Evolutionary conservation across 2,113 vertebrate species (phyloP).

Genomic region (Archocentrus centrarchus): DNA sequence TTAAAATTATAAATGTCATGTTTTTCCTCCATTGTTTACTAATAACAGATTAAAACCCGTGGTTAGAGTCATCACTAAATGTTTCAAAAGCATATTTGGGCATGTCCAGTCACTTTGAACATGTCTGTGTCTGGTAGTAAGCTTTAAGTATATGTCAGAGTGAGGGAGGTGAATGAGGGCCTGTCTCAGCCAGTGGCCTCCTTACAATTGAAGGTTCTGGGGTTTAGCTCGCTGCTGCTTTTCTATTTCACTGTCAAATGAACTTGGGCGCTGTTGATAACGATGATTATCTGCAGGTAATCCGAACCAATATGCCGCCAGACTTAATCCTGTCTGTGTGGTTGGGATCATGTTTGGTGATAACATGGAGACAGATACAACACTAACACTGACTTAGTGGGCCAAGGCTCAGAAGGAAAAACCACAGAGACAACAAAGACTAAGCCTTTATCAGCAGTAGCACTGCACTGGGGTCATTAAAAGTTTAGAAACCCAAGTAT

Average conservation of each 20-base stretch:
- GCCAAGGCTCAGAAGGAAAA: slow-evolving; percentile 5
- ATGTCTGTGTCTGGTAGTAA: slow-evolving; percentile 39
- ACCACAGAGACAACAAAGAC: neutral
- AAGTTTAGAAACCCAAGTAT: neutral
- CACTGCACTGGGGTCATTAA: neutral
- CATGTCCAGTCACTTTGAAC: slow-evolving; percentile 59
- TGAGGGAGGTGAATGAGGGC: neutral
- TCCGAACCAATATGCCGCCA: slow-evolving; percentile 59
- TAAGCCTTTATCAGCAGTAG: neutral
- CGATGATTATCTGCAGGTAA: slow-evolving; percentile 55
- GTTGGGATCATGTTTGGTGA: slow-evolving; percentile 35
- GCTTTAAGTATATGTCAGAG: slow-evolving; percentile 53
- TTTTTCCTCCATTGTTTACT: slow-evolving; percentile 48
- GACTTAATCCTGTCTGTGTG: slow-evolving; percentile 60
- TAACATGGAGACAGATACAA: slow-evolving; percentile 40
- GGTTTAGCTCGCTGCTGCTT: slow-evolving; percentile 18
- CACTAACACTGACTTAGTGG: slow-evolving; percentile 9
- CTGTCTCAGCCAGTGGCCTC: slow-evolving; percentile 25
- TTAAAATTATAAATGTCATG: slow-evolving; percentile 8
- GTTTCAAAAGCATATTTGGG: slow-evolving; percentile 61
- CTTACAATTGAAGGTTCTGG: slow-evolving; percentile 15
- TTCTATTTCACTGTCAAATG: slow-evolving; percentile 50
- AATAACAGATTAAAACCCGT: slow-evolving; percentile 50
- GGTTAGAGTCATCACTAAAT: slow-evolving; percentile 39
- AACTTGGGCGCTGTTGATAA: slow-evolving; percentile 22